Evolutionary conservation across 2,888 invertebrate genomes (phyloP).

Genomic region (Trachelus tabidus): DNA sequence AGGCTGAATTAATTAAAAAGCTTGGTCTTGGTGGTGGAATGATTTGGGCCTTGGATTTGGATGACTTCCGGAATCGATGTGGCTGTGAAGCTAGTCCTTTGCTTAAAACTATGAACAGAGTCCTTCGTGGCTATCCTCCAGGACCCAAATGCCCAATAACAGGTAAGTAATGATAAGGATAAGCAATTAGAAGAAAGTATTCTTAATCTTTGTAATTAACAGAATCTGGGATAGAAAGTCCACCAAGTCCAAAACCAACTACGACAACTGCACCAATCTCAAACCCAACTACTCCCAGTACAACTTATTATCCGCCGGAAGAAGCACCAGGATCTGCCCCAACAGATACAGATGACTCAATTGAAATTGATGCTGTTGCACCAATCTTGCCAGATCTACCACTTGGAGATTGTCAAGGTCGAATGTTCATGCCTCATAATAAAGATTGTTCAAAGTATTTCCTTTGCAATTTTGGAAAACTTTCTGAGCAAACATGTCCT

Average conservation of each 20-base stretch:
- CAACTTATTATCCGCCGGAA: neutral
- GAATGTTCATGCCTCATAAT: slow-evolving; percentile 73
- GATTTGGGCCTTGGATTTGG: slow-evolving; percentile 91
- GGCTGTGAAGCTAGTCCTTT: slow-evolving; percentile 86
- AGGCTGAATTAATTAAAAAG: slow-evolving; percentile 83
- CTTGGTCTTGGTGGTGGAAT: slow-evolving; percentile 87
- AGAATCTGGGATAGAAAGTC: neutral
- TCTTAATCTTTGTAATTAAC: neutral
- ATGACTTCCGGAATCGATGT: slow-evolving; percentile 86
- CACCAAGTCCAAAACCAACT: slow-evolving; percentile 16
- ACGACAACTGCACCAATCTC: slow-evolving; percentile 18
- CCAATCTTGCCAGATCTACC: slow-evolving; percentile 31
- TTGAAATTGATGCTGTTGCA: slow-evolving; percentile 49
- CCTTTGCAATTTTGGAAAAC: slow-evolving; percentile 80
- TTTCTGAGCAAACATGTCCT: slow-evolving; percentile 79
- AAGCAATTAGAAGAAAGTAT: neutral
- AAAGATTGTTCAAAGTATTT: slow-evolving; percentile 83
- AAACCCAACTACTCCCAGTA: slow-evolving; percentile 10
- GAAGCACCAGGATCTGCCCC: slow-evolving; percentile 18
- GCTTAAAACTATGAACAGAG: slow-evolving; percentile 82
- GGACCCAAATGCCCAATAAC: slow-evolving; percentile 75
- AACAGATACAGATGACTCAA: slow-evolving; percentile 44
- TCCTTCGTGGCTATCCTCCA: slow-evolving; percentile 76
- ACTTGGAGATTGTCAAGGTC: slow-evolving; percentile 69
- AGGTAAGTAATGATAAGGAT: slow-evolving; percentile 27